Evolutionary conservation across 2,113 vertebrate species (phyloP).

Genomic region (Tetraodon nigroviridis): DNA sequence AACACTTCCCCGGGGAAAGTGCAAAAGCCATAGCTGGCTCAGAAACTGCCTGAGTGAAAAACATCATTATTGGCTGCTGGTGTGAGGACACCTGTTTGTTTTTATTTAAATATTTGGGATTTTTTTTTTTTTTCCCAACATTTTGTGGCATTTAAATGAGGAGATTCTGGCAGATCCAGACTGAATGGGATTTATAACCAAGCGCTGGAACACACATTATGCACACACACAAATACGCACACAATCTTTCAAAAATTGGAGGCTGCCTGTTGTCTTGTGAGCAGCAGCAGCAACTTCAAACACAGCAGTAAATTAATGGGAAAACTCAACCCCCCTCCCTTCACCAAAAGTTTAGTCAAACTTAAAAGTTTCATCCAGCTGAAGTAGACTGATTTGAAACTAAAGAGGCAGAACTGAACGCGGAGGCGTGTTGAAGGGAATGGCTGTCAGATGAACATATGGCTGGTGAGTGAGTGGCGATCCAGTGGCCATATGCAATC

Average conservation of each 20-base stretch:
- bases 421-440: constrained; percentile 41
- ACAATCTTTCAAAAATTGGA: constrained; percentile 42
- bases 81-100: constrained; percentile 59
- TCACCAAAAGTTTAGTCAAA: constrained; percentile 41
- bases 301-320: constrained; percentile 43
- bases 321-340: constrained; percentile 4
- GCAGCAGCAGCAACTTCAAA: constrained; percentile 58
- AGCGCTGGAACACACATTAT: constrained; percentile 48
- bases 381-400: constrained; percentile 57
- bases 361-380: constrained; percentile 44
- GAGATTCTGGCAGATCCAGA: constrained; percentile 54
- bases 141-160: constrained; percentile 51
- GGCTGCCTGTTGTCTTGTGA: constrained; percentile 42
- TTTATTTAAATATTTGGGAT: constrained; percentile 60
- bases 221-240: constrained; percentile 17
- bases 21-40: constrained; percentile 46
- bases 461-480: constrained; percentile 60
- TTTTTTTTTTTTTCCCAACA: constrained; percentile 16
- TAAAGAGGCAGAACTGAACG: constrained; percentile 56
- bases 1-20: constrained; percentile 32
- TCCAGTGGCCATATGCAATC: constrained; percentile 66
- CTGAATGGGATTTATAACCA: constrained; percentile 54
- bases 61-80: constrained; percentile 51
- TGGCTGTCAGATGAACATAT: constrained; percentile 66
- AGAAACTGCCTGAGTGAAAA: constrained; percentile 44